phyloP scores from a whole-genome alignment of 1,140 invertebrate genomes.

The Mylabris phalerata region DNA sequence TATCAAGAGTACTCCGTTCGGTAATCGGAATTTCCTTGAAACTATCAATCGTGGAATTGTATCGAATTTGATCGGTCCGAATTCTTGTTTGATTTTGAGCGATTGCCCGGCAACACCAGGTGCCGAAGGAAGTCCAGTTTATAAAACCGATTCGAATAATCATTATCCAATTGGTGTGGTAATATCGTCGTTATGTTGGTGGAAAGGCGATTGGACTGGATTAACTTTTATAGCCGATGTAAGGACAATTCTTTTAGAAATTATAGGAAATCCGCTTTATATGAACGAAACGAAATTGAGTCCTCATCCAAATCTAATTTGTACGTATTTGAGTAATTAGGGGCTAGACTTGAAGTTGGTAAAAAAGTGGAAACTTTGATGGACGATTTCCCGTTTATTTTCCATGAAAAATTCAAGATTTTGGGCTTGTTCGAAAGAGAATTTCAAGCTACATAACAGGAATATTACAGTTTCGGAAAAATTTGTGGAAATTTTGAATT shows the following conservation, averaged over 20 bases:
- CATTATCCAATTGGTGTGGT: constrained; percentile 46
- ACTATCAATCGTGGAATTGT: constrained; percentile 50
- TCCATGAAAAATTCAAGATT: no score
- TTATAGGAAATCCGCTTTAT: not conserved
- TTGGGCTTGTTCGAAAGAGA: no score
- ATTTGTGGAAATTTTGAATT: no score
- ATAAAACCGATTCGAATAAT: constrained; percentile 11
- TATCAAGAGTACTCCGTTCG: constrained; percentile 46
- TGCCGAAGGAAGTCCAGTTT: constrained; percentile 54
- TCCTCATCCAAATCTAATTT: not conserved
- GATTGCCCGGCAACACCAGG: constrained; percentile 52
- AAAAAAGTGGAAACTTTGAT: no score
- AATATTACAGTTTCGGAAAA: no score
- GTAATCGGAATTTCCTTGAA: constrained; percentile 49
- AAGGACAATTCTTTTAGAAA: constrained; percentile 9
- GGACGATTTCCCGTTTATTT: no score
- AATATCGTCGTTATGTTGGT: constrained; percentile 52
- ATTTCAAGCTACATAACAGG: no score
- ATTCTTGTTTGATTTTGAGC: constrained; percentile 49
- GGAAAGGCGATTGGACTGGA: constrained; percentile 54
- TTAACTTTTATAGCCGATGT: constrained; percentile 45
- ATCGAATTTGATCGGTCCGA: constrained; percentile 49
- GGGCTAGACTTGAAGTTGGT: no score
- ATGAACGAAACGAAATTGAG: not conserved
- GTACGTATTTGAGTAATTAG: not conserved